These are phyloP conservation scores for Parauchenoglanis ngamensis DNA, from an alignment of 2,797 vertebrate genomes.

Conservation along the genomic window DNA sequence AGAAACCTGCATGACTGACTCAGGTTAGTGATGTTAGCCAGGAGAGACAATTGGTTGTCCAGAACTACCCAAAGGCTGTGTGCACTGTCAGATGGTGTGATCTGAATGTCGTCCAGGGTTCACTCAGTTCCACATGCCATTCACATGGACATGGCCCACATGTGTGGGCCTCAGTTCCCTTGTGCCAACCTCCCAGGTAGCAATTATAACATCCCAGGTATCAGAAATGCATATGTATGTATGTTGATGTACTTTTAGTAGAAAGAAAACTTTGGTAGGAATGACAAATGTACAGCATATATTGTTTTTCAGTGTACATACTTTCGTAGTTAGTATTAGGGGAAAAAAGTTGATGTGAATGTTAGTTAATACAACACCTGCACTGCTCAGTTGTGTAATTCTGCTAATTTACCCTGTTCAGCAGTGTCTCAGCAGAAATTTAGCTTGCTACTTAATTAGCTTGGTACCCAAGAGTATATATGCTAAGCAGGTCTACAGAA, in stretches of 20 bases:
- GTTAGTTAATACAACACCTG: neutral
- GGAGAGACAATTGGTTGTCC: neutral
- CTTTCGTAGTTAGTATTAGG: neutral
- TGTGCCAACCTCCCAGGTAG: neutral
- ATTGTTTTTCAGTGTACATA: neutral
- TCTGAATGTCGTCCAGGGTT: neutral
- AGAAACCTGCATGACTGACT: neutral
- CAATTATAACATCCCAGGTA: neutral
- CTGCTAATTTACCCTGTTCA: slow-evolving; percentile 8
- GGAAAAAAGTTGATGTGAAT: neutral
- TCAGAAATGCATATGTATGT: neutral
- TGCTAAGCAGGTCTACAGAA: slow-evolving; percentile 1
- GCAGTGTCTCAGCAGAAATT: slow-evolving; percentile 13
- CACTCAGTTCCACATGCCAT: neutral
- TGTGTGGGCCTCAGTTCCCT: no score
- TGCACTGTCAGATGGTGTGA: neutral
- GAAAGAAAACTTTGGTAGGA: neutral
- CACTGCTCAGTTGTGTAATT: slow-evolving; percentile 6
- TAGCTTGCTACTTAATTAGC: slow-evolving; percentile 21
- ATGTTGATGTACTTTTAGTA: neutral
- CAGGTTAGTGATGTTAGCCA: neutral
- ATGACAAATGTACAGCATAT: neutral
- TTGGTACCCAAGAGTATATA: slow-evolving; percentile 22
- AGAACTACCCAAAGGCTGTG: neutral
- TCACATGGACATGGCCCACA: neutral